Conservation (phyloP, 2,113 vertebrate genomes). For the Sisor rabdophorus region DNA sequence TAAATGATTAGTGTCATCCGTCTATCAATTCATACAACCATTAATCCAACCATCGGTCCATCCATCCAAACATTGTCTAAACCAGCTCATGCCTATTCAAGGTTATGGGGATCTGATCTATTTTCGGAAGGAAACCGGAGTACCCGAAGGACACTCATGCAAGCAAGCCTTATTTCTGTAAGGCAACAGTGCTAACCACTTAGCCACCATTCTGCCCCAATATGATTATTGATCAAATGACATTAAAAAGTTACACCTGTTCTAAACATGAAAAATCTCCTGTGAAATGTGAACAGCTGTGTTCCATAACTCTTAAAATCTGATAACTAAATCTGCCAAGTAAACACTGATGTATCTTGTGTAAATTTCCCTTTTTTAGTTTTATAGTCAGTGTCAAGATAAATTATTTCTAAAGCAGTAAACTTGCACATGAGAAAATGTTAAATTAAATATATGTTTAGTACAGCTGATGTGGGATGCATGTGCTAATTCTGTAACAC, state of each 20-base stretch:
- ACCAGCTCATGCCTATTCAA: too few species aligned
- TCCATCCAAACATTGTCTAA: too few species aligned
- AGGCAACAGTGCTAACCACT: too few species aligned
- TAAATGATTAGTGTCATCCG: background rate
- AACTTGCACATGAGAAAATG: background rate
- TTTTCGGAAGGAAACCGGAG: too few species aligned
- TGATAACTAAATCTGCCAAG: background rate
- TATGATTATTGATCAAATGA: too few species aligned
- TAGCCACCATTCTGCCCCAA: too few species aligned
- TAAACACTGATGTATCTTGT: background rate
- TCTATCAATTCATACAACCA: background rate
- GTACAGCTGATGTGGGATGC: background rate
- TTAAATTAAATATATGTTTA: background rate
- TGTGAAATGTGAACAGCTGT: background rate
- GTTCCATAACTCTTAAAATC: background rate
- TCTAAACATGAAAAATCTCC: background rate
- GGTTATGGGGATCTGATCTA: too few species aligned
- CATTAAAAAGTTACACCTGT: background rate
- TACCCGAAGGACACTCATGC: too few species aligned
- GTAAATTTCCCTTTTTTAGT: background rate
- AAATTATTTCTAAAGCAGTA: background rate
- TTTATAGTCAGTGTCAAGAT: background rate
- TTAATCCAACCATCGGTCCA: too few species aligned
- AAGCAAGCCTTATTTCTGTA: too few species aligned
- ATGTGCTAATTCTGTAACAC: background rate